These are phyloP conservation scores for Mesocricetus auratus DNA, from an alignment of 2,113 vertebrate genomes.

Conservation along the genomic window DNA sequence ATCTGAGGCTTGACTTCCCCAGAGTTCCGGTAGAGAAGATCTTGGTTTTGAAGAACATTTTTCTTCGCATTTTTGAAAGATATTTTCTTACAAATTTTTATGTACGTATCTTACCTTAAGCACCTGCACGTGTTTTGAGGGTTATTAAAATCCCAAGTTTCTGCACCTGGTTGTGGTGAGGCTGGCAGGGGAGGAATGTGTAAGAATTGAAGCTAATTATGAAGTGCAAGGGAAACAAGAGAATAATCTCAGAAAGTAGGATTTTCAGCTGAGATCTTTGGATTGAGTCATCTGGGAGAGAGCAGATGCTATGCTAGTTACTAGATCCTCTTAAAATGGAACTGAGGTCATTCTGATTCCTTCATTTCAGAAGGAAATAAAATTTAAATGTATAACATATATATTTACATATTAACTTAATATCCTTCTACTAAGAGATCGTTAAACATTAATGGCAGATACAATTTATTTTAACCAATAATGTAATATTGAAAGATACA, in stretches of 20 bases:
- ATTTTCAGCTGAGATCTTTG: constrained; percentile 5
- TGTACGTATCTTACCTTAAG: not conserved
- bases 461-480: not conserved
- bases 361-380: constrained; percentile 13
- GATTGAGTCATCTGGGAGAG: not conserved
- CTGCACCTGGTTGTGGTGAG: not conserved
- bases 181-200: not conserved
- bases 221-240: not conserved
- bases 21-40: constrained; percentile 77
- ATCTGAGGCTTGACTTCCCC: constrained; percentile 65
- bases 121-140: not conserved
- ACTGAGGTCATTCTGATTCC: not conserved
- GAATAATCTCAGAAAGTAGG: not conserved
- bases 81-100: not conserved
- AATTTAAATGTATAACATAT: not conserved
- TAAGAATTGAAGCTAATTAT: constrained; percentile 13
- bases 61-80: not conserved
- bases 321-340: not conserved
- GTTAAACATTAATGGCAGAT: not conserved
- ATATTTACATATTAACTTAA: not conserved
- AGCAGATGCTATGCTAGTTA: not conserved
- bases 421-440: not conserved
- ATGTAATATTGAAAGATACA: not conserved
- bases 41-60: constrained; percentile 72
- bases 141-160: constrained; percentile 2